phyloP scores from a whole-genome alignment of 2,888 invertebrate genomes.

The Caenorhabditis angaria region DNA sequence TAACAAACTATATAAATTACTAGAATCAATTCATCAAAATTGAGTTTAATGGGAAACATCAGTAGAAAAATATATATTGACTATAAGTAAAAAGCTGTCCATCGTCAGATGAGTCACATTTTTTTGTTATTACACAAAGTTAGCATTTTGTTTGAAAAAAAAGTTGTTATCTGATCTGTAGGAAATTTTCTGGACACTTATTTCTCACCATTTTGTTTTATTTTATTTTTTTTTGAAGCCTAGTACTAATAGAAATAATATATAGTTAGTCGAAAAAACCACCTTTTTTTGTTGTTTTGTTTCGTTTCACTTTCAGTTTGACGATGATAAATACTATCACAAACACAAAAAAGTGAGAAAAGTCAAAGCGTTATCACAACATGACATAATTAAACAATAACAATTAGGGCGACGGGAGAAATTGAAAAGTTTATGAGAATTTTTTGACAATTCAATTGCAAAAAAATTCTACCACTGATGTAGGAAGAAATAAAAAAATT shows the following conservation, averaged over 20 bases:
- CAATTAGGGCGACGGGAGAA: not conserved
- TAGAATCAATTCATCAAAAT: not conserved
- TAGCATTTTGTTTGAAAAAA: not conserved
- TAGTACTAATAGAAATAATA: not conserved
- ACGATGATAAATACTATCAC: constrained; percentile 1
- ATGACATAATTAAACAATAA: constrained; percentile 2
- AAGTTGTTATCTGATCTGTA: constrained; percentile 1
- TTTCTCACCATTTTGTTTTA: not conserved
- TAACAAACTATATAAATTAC: not conserved
- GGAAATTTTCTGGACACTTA: not conserved
- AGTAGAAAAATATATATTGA: too few relatives aligned
- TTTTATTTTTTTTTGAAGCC: too few relatives aligned
- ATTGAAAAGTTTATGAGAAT: not conserved
- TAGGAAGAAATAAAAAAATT: too few relatives aligned
- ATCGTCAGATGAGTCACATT: constrained; percentile 1
- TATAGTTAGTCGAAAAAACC: not conserved
- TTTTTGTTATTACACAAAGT: not conserved
- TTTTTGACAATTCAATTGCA: not conserved
- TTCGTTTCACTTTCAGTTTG: constrained; percentile 1
- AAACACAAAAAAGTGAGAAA: not conserved
- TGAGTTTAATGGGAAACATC: too few relatives aligned
- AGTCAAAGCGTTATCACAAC: constrained; percentile 1
- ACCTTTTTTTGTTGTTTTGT: too few relatives aligned
- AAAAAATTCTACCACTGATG: too few relatives aligned
- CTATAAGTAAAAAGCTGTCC: too few relatives aligned